phyloP scores from a whole-genome alignment of 2,113 vertebrate species.

The Columbina picui region DNA sequence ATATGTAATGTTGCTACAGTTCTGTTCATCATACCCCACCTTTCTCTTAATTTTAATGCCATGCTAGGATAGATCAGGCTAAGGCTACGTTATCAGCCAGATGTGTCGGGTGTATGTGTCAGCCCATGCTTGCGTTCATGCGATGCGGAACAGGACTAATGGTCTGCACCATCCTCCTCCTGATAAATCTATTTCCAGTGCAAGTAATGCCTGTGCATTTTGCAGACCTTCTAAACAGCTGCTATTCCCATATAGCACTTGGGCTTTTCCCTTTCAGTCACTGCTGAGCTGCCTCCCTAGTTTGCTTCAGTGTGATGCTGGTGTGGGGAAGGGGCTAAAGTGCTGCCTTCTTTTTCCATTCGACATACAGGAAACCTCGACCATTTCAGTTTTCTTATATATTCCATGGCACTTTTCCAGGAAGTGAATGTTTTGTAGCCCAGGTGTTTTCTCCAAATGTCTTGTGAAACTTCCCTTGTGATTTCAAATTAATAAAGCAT shows the following conservation, averaged over 20 bases:
- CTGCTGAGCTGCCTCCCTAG: neutral
- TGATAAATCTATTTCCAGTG: neutral
- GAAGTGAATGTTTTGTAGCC: neutral
- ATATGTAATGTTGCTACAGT: neutral
- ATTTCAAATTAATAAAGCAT: neutral
- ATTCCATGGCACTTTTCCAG: neutral
- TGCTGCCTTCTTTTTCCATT: neutral
- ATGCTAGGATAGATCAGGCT: neutral
- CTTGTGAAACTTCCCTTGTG: neutral
- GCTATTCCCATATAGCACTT: neutral
- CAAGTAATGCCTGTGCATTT: neutral
- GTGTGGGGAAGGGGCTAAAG: neutral
- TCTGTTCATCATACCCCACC: neutral
- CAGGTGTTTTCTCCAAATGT: conserved; percentile 1
- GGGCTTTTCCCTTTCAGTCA: neutral
- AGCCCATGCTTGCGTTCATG: neutral
- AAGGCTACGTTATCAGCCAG: neutral
- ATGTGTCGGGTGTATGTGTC: neutral
- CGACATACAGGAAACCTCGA: neutral
- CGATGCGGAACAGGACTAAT: accelerated
- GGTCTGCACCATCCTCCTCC: neutral
- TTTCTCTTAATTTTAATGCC: neutral
- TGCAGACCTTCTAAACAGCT: neutral
- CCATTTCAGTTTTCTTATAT: neutral
- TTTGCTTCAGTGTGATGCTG: neutral